Conservation (phyloP, 1,140 invertebrate species). For the Saccostrea glomerata region DNA sequence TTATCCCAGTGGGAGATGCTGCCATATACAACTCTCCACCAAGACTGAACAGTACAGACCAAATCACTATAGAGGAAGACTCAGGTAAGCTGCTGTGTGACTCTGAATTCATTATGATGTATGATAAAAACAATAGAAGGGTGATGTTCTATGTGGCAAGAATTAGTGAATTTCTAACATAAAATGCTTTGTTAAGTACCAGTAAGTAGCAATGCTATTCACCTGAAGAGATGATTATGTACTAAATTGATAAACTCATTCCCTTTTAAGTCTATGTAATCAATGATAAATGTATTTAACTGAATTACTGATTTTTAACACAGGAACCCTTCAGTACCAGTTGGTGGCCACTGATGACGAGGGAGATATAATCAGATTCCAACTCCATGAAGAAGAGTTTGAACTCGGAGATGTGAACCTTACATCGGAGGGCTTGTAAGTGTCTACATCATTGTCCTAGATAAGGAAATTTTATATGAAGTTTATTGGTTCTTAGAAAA, state of each 20-base stretch:
- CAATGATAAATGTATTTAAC: neutral
- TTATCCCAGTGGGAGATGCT: slow-evolving; percentile 7
- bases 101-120: neutral
- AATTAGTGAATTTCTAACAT: neutral
- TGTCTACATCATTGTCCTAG: neutral
- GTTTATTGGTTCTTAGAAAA: too few species aligned
- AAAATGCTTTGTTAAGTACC: neutral
- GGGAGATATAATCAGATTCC: slow-evolving; percentile 40
- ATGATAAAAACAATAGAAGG: neutral
- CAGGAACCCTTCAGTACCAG: slow-evolving; percentile 46
- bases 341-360: slow-evolving; percentile 45
- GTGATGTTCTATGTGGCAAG: neutral
- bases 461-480: too few species aligned
- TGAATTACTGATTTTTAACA: slow-evolving; percentile 9
- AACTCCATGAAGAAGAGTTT: slow-evolving; percentile 28
- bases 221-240: neutral
- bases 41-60: slow-evolving; percentile 32
- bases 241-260: neutral
- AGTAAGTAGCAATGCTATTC: neutral
- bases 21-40: slow-evolving; percentile 52
- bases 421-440: slow-evolving; percentile 26
- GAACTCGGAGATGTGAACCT: slow-evolving; percentile 6
- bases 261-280: neutral
- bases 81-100: slow-evolving; percentile 17
- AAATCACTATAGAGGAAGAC: slow-evolving; percentile 54